phyloP scores from a whole-genome alignment of 2,113 vertebrate genomes.

The Callionymus lyra region DNA sequence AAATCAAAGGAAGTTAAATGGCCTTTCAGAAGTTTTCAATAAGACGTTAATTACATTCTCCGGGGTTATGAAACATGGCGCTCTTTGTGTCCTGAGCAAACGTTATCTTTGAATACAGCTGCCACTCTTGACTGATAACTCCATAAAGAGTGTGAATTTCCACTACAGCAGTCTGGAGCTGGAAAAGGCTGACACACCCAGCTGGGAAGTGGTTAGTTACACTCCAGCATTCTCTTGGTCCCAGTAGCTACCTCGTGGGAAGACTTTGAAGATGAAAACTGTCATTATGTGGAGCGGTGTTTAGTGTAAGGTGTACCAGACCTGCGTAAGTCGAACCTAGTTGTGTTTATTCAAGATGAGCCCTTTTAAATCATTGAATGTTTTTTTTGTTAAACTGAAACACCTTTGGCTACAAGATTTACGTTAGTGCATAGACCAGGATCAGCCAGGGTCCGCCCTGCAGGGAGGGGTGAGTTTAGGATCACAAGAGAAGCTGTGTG shows the following conservation, averaged over 20 bases:
- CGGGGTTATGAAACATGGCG: constrained; percentile 17
- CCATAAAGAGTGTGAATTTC: constrained; percentile 47
- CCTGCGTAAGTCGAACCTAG: no score
- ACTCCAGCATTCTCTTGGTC: constrained; percentile 47
- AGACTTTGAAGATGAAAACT: constrained; percentile 58
- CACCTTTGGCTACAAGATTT: no score
- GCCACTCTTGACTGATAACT: constrained; percentile 33
- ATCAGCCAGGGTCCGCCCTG: constrained; percentile 8
- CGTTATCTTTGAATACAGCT: constrained; percentile 36
- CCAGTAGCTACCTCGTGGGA: constrained; percentile 50
- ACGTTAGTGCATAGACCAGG: no score
- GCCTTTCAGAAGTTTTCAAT: no score
- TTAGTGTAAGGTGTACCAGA: constrained; percentile 25
- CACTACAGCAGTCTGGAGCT: constrained; percentile 49
- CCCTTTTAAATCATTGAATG: no score
- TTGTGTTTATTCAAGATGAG: no score
- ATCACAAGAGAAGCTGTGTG: constrained; percentile 10
- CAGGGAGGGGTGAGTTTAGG: constrained; percentile 17
- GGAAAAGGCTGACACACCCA: constrained; percentile 55
- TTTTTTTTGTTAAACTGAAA: no score
- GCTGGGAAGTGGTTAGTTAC: constrained; percentile 55
- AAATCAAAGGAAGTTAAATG: no score
- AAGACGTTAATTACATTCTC: constrained; percentile 38
- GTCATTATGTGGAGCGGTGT: constrained; percentile 52
- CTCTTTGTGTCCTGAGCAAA: constrained; percentile 31